Evolutionary conservation across 2,888 invertebrate species (phyloP).

Genomic region (Ophion obscuratus): DNA sequence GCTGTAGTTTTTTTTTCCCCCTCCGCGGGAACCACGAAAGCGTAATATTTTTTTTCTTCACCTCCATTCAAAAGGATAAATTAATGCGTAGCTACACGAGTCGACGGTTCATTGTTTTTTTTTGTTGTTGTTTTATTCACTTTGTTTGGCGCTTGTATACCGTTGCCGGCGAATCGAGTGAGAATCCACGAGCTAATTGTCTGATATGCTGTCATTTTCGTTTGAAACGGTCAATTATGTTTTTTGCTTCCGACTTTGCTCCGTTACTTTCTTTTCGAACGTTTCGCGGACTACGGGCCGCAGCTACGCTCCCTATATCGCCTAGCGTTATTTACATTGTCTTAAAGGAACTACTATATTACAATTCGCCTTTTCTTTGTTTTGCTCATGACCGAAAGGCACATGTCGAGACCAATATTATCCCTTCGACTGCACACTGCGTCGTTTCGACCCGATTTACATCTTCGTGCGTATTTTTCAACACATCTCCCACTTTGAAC

Average conservation of each 20-base stretch:
- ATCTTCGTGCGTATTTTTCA: neutral
- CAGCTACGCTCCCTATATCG: slow-evolving; percentile 68
- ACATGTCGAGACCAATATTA: slow-evolving; percentile 75
- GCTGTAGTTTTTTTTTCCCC: slow-evolving; percentile 8
- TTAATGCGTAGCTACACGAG: slow-evolving; percentile 14
- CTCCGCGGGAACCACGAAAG: neutral
- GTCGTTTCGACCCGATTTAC: too few species aligned
- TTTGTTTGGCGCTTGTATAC: neutral
- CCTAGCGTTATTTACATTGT: slow-evolving; percentile 64
- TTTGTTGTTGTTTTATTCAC: slow-evolving; percentile 17
- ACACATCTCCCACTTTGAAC: too few species aligned
- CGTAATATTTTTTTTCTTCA: neutral
- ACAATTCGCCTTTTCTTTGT: slow-evolving; percentile 48
- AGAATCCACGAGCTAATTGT: slow-evolving; percentile 39
- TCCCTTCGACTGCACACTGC: neutral
- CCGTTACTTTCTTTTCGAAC: neutral
- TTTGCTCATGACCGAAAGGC: slow-evolving; percentile 77
- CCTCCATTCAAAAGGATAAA: slow-evolving; percentile 6
- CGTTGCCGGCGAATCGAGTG: neutral
- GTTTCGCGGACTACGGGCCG: slow-evolving; percentile 45
- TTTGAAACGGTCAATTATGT: neutral
- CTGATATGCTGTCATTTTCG: slow-evolving; percentile 59
- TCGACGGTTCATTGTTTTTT: slow-evolving; percentile 2
- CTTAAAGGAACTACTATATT: slow-evolving; percentile 69
- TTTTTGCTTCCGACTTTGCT: slow-evolving; percentile 7